A percentile compares a stretch with the other conserved stretches of the same genome.
Evolutionary conservation across 2,888 invertebrate genomes (phyloP).

Genomic region (Nymphalis c-album): DNA sequence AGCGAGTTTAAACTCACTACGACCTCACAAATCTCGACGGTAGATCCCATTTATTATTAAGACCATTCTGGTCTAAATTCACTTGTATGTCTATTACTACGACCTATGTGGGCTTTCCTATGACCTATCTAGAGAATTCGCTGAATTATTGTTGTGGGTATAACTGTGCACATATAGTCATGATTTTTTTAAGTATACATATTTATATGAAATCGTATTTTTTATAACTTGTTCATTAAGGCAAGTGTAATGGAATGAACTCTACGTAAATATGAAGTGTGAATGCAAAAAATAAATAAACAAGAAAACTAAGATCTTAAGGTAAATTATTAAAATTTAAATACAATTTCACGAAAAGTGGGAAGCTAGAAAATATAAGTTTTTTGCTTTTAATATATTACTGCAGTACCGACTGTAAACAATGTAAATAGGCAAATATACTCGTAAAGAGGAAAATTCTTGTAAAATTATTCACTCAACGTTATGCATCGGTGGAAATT

Average conservation of each 20-base stretch:
- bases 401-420: too few relatives aligned
- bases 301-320: too few relatives aligned
- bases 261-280: too few relatives aligned
- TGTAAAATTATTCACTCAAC: background rate
- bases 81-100: background rate
- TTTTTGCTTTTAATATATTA: too few relatives aligned
- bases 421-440: background rate
- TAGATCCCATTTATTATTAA: conserved; percentile 8
- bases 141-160: background rate
- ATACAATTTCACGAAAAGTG: too few relatives aligned
- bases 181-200: background rate
- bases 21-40: conserved; percentile 1
- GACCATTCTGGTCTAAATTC: background rate
- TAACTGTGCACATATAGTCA: background rate
- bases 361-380: too few relatives aligned
- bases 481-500: conserved; percentile 1
- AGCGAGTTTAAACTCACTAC: background rate
- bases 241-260: too few relatives aligned
- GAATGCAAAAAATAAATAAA: too few relatives aligned
- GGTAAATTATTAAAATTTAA: too few relatives aligned
- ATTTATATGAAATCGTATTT: background rate
- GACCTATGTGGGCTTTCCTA: background rate
- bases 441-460: background rate
- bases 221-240: too few relatives aligned
- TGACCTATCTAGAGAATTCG: background rate